Evolutionary conservation across 2,113 vertebrate genomes (phyloP).

Genomic region (Protobothrops mucrosquamatus): DNA sequence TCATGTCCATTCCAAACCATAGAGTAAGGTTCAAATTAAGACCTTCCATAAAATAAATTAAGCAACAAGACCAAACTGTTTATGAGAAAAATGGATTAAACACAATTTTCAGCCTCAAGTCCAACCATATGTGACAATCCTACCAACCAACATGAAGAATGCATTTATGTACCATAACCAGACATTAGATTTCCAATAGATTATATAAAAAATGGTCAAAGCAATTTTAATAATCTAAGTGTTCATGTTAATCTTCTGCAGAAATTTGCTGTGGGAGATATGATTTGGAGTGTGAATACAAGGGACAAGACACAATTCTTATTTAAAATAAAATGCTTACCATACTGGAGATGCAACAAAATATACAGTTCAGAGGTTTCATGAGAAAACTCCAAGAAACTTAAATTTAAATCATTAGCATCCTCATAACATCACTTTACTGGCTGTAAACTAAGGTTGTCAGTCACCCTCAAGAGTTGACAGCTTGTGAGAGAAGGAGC

Average conservation of each 20-base stretch:
- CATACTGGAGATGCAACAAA: constrained; percentile 58
- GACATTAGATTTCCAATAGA: neutral
- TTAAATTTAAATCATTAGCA: constrained; percentile 56
- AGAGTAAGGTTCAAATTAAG: neutral
- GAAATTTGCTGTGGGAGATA: constrained; percentile 55
- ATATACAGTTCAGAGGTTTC: constrained; percentile 59
- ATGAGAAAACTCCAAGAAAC: constrained; percentile 57
- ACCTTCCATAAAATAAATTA: neutral
- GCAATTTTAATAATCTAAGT: neutral
- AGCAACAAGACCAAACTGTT: constrained; percentile 20
- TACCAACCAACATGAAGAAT: neutral
- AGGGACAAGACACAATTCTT: constrained; percentile 59
- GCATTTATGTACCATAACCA: neutral
- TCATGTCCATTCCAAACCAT: neutral
- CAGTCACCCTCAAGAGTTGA: constrained; percentile 66
- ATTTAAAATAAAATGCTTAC: constrained; percentile 67
- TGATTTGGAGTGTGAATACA: neutral
- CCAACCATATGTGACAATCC: neutral
- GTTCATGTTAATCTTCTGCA: neutral
- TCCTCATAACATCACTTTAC: neutral
- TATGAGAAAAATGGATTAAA: constrained; percentile 32
- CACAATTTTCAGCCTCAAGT: neutral
- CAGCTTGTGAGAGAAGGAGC: constrained; percentile 45
- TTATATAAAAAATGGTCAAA: neutral
- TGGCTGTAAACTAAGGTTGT: constrained; percentile 56